These are phyloP conservation scores for Episyrphus balteatus DNA, from an alignment of 1,140 invertebrate species.

Conservation along the genomic window DNA sequence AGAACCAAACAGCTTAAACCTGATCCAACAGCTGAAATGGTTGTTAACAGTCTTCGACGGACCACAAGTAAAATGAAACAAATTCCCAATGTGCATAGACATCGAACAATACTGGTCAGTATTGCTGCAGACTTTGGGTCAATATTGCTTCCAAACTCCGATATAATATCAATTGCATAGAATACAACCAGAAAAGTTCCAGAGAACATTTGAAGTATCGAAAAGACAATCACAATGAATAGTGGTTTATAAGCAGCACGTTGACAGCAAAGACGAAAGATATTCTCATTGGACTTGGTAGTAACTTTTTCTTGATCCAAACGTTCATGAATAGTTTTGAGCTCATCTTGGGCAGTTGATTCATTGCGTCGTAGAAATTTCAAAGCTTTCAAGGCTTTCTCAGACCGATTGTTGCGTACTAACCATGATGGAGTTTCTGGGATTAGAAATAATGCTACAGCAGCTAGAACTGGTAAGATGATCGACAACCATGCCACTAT, in stretches of 20 bases:
- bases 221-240: slow-evolving; percentile 57
- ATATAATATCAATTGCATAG: slow-evolving; percentile 58
- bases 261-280: slow-evolving; percentile 38
- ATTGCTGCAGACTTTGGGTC: slow-evolving; percentile 48
- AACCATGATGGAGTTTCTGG: slow-evolving; percentile 66
- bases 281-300: slow-evolving; percentile 38
- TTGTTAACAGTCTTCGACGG: slow-evolving; percentile 48
- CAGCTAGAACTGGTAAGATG: slow-evolving; percentile 45
- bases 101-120: slow-evolving; percentile 49
- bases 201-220: slow-evolving; percentile 55
- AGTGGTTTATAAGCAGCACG: slow-evolving; percentile 56
- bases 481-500: slow-evolving; percentile 50
- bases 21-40: slow-evolving; percentile 54
- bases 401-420: slow-evolving; percentile 45
- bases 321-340: slow-evolving; percentile 20
- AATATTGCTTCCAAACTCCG: slow-evolving; percentile 40
- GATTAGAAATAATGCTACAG: slow-evolving; percentile 47
- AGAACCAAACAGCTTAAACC: slow-evolving; percentile 46
- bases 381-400: slow-evolving; percentile 51
- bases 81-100: slow-evolving; percentile 49
- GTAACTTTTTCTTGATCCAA: slow-evolving; percentile 40
- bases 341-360: slow-evolving; percentile 37
- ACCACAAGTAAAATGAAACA: slow-evolving; percentile 50
- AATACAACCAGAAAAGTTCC: slow-evolving; percentile 64
- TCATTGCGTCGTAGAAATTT: slow-evolving; percentile 54